phyloP scores from a whole-genome alignment of 2,113 vertebrate genomes.

The Agelaius tricolor region DNA sequence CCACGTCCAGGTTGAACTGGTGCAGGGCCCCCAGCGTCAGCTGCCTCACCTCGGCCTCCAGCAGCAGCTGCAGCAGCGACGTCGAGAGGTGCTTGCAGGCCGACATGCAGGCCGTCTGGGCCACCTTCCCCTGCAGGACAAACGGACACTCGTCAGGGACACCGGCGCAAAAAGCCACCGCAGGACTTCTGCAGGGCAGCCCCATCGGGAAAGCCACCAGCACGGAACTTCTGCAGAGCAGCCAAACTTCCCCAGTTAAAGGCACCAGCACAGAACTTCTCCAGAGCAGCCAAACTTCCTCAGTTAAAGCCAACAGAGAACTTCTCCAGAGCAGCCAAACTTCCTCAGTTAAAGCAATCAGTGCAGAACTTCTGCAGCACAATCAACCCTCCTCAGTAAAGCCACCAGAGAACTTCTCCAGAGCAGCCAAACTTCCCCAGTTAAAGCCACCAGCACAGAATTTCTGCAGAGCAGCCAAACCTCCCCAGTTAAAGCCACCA shows the following conservation, averaged over 20 bases:
- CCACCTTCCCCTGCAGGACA: constrained; percentile 90
- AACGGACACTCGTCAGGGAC: not conserved
- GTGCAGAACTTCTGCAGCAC: not conserved
- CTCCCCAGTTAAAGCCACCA: no score
- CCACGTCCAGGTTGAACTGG: constrained; percentile 93
- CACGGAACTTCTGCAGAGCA: not conserved
- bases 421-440: fast-evolving
- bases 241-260: not conserved
- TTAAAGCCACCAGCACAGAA: not conserved
- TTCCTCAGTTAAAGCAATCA: no score
- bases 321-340: no score
- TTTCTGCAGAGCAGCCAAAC: fast-evolving
- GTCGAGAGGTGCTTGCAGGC: constrained; percentile 96
- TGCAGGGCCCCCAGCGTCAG: constrained; percentile 92
- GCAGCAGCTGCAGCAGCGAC: constrained; percentile 89
- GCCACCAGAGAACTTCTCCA: not conserved
- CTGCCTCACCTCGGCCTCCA: constrained; percentile 91
- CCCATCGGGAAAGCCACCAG: fast-evolving
- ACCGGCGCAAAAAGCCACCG: fast-evolving
- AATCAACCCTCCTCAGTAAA: not conserved
- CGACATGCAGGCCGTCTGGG: constrained; percentile 98
- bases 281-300: fast-evolving
- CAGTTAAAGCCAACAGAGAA: fast-evolving
- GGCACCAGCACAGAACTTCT: not conserved
- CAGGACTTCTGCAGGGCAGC: not conserved